phyloP scores from a whole-genome alignment of 2,797 vertebrate genomes.

The Silurus lanzhouensis region DNA sequence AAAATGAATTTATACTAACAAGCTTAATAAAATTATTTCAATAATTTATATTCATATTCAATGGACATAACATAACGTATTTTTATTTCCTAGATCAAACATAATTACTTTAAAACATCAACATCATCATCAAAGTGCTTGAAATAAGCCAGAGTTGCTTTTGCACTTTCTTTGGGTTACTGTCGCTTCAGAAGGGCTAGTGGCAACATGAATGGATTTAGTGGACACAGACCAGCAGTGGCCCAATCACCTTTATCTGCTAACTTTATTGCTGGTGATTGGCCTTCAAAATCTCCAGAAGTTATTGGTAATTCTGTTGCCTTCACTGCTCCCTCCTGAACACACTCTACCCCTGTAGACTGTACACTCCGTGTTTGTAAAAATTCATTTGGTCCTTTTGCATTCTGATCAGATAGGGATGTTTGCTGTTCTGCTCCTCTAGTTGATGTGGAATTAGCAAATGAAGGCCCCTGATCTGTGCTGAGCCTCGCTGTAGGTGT shows the following conservation, averaged over 20 bases:
- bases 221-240: constrained; percentile 50
- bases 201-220: constrained; percentile 75
- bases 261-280: constrained; percentile 34
- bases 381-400: not conserved
- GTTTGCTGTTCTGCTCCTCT: not conserved
- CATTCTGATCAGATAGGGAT: not conserved
- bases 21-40: not conserved
- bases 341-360: not conserved
- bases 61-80: not conserved
- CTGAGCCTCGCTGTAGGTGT: constrained; percentile 25
- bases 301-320: not conserved
- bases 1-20: not conserved
- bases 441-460: not conserved
- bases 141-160: not conserved
- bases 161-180: not conserved
- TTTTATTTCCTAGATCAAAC: not conserved
- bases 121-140: not conserved
- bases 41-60: not conserved
- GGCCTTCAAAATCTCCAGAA: constrained; percentile 5
- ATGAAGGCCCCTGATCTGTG: not conserved
- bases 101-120: not conserved
- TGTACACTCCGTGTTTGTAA: not conserved
- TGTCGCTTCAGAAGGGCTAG: constrained; percentile 61
- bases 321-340: not conserved
- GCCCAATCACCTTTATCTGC: constrained; percentile 7